phyloP scores from a whole-genome alignment of 2,797 vertebrate genomes.

The Coreius guichenoti region DNA sequence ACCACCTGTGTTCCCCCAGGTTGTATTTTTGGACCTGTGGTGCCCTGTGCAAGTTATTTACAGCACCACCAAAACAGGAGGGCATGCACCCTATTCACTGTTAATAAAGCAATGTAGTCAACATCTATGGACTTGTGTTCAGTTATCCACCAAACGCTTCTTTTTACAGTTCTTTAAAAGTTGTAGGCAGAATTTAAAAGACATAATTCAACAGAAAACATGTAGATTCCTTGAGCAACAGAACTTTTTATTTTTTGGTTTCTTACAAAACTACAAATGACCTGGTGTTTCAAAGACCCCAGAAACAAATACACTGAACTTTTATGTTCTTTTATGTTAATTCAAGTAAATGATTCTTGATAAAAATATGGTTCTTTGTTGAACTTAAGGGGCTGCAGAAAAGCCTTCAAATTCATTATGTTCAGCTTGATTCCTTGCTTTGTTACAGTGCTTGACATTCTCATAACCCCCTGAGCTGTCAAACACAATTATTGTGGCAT shows the following conservation, averaged over 20 bases:
- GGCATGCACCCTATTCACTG: neutral
- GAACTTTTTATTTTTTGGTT: neutral
- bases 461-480: slow-evolving; percentile 27
- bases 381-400: neutral
- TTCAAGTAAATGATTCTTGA: neutral
- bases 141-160: neutral
- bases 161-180: neutral
- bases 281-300: neutral
- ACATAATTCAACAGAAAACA: neutral
- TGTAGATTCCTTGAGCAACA: too few species aligned
- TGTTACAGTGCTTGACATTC: slow-evolving; percentile 10
- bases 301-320: neutral
- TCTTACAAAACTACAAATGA: neutral
- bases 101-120: slow-evolving; percentile 19
- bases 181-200: neutral
- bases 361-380: neutral
- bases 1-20: slow-evolving; percentile 36
- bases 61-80: slow-evolving; percentile 35
- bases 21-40: slow-evolving; percentile 49
- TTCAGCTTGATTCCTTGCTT: slow-evolving; percentile 12
- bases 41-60: slow-evolving; percentile 32
- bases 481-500: slow-evolving; percentile 16
- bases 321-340: neutral
- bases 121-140: neutral
- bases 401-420: neutral